These are phyloP conservation scores for Ctenosaura bakeri DNA, from an alignment of 2,797 vertebrate species.

Conservation along the genomic window DNA sequence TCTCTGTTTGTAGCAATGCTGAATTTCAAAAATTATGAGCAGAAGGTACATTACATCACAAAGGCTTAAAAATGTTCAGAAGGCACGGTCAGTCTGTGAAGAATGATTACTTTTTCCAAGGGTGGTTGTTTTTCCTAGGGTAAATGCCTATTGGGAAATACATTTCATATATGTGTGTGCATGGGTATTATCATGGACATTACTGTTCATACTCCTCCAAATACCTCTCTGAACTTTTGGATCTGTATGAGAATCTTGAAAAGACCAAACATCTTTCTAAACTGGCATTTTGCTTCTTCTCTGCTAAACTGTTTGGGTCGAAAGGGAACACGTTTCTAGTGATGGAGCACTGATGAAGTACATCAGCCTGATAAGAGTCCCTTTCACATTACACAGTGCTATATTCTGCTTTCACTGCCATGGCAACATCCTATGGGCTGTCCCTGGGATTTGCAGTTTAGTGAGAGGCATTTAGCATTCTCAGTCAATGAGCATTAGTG, in stretches of 20 bases:
- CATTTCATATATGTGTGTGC: background rate
- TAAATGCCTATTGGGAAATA: background rate
- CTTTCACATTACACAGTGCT: too few species aligned
- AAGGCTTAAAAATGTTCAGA: background rate
- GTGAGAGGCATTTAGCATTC: too few species aligned
- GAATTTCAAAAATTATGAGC: slow-evolving; percentile 21
- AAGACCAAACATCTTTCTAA: background rate
- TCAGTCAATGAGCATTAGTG: too few species aligned
- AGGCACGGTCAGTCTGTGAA: background rate
- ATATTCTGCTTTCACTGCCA: too few species aligned
- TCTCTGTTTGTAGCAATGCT: background rate
- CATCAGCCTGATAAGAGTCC: too few species aligned
- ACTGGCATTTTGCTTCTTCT: background rate
- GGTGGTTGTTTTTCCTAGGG: background rate
- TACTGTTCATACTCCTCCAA: background rate
- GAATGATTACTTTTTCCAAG: background rate
- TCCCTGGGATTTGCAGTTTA: too few species aligned
- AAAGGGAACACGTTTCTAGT: background rate
- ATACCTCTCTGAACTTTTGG: background rate
- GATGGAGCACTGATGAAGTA: background rate
- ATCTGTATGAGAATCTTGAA: background rate
- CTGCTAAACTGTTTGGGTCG: background rate
- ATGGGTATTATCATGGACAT: background rate
- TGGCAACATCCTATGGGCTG: too few species aligned
- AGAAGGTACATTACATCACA: background rate